Conservation (phyloP, 1,140 invertebrate genomes). For the Pseudomyrmex dendroicus region DNA sequence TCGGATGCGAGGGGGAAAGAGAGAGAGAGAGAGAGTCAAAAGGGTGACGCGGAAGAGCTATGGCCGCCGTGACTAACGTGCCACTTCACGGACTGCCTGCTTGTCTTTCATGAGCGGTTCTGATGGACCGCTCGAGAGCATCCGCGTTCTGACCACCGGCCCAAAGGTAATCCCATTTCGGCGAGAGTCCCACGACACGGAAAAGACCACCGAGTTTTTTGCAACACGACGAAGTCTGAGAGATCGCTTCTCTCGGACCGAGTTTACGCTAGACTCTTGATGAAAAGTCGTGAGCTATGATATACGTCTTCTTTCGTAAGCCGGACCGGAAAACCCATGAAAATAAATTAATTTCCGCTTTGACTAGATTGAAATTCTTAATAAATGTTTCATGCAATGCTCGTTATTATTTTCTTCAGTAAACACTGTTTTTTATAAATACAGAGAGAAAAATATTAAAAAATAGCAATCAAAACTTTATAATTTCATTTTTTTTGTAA, state of each 20-base stretch:
- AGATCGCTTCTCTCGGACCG: slow-evolving; percentile 16
- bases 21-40: slow-evolving; percentile 8
- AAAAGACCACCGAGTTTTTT: slow-evolving; percentile 51
- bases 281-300: slow-evolving; percentile 23
- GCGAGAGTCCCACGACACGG: slow-evolving; percentile 27
- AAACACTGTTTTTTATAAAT: neutral
- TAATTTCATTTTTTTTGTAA: neutral
- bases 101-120: slow-evolving; percentile 74
- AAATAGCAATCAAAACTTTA: neutral
- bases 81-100: slow-evolving; percentile 70
- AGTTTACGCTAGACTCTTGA: slow-evolving; percentile 41
- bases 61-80: slow-evolving; percentile 74
- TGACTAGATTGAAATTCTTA: neutral
- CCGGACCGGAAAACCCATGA: neutral
- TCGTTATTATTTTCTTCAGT: neutral
- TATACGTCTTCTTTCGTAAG: neutral
- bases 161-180: slow-evolving; percentile 73
- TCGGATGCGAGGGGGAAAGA: neutral
- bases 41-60: slow-evolving; percentile 60
- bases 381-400: slow-evolving; percentile 6
- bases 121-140: slow-evolving; percentile 61
- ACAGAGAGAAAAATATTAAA: neutral
- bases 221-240: slow-evolving; percentile 5
- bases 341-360: neutral
- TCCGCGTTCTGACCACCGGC: slow-evolving; percentile 72